Percentiles rank a stretch among this genome's conserved stretches.
Conservation (phyloP, 2,888 invertebrate species). For the Stenolophus ochropezus region DNA sequence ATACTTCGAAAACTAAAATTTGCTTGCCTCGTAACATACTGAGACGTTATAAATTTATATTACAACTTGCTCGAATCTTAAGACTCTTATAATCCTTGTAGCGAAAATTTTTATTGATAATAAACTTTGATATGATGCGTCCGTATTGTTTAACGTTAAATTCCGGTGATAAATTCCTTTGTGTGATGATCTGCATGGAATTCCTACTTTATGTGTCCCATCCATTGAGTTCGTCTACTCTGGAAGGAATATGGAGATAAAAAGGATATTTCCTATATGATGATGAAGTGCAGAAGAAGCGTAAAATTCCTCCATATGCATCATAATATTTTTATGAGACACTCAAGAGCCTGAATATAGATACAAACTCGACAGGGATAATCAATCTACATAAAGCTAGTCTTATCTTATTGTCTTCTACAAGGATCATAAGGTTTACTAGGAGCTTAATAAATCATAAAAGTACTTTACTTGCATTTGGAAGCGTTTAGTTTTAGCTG, state of each 20-base stretch:
- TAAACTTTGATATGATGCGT: not conserved
- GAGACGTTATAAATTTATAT: no score
- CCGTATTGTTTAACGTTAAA: not conserved
- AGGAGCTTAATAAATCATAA: not conserved
- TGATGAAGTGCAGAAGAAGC: not conserved
- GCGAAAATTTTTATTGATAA: no score
- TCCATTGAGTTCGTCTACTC: conserved; percentile 12
- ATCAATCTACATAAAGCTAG: not conserved
- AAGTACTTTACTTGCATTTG: not conserved
- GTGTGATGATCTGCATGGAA: not conserved
- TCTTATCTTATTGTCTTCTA: not conserved
- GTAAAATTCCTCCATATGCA: conserved; percentile 4
- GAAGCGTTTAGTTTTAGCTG: no score
- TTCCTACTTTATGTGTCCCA: conserved; percentile 8
- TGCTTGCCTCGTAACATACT: no score
- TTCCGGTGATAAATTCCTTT: not conserved
- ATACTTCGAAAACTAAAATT: no score
- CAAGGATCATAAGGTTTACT: not conserved
- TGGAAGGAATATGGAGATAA: conserved; percentile 13
- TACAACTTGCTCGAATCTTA: no score
- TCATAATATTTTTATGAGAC: conserved; percentile 31
- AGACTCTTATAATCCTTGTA: no score
- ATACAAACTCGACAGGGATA: not conserved
- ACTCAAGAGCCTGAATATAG: not conserved
- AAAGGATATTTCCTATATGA: conserved; percentile 9